These are phyloP conservation scores for Patella caerulea DNA, from an alignment of 2,888 invertebrate genomes.

Conservation along the genomic window DNA sequence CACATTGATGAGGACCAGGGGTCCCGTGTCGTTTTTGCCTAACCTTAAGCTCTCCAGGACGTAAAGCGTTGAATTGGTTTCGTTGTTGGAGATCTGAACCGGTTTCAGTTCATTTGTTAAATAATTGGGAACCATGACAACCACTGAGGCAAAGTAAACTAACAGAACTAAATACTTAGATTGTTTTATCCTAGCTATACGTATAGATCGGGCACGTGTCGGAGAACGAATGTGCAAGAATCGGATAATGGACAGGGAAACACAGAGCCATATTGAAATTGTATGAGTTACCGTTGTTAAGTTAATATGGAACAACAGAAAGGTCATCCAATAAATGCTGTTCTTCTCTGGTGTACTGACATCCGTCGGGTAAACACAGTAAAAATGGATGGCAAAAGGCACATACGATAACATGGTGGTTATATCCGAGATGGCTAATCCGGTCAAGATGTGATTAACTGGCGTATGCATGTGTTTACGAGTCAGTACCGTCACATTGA, in stretches of 20 bases:
- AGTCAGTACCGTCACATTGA: slow-evolving; percentile 89
- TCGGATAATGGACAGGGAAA: slow-evolving; percentile 91
- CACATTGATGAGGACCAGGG: slow-evolving; percentile 76
- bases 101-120: slow-evolving; percentile 77
- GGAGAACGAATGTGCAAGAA: slow-evolving; percentile 81
- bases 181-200: slow-evolving; percentile 81
- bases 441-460: slow-evolving; percentile 90
- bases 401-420: slow-evolving; percentile 91
- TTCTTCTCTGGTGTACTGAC: slow-evolving; percentile 53
- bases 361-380: slow-evolving; percentile 53
- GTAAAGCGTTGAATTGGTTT: slow-evolving; percentile 44
- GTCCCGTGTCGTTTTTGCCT: slow-evolving; percentile 51
- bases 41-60: slow-evolving; percentile 50
- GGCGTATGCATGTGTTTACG: slow-evolving; percentile 90
- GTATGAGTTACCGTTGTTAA: slow-evolving; percentile 90
- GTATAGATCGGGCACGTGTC: slow-evolving; percentile 78
- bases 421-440: slow-evolving; percentile 88
- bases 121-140: slow-evolving; percentile 89
- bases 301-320: slow-evolving; percentile 83
- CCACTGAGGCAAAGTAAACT: slow-evolving; percentile 87
- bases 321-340: slow-evolving; percentile 70
- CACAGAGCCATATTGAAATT: slow-evolving; percentile 92
- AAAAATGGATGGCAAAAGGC: slow-evolving; percentile 84
- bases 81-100: slow-evolving; percentile 33
- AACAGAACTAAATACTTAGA: slow-evolving; percentile 83